Percentiles rank a stretch among this genome's conserved stretches.
phyloP scores from a whole-genome alignment of 2,797 vertebrate species.

The Alcedo atthis region DNA sequence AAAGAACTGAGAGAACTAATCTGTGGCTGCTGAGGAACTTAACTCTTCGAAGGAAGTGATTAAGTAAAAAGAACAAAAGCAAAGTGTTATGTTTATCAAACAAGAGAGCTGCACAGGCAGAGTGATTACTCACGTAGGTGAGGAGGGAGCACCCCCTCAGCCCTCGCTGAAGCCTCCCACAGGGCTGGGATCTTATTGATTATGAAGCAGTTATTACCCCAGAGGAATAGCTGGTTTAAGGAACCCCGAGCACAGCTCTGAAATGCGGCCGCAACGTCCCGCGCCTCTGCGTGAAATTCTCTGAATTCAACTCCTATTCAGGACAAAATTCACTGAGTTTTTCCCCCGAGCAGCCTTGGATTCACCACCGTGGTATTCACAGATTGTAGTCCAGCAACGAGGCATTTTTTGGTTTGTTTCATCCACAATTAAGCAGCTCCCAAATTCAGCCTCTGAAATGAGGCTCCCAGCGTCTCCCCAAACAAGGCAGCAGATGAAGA shows the following conservation, averaged over 20 bases:
- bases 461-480: constrained; percentile 8
- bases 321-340: background rate
- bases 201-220: background rate
- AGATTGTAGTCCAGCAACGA: background rate
- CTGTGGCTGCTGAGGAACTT: constrained; percentile 67
- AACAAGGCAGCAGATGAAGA: background rate
- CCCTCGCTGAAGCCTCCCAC: background rate
- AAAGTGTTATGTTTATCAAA: constrained; percentile 30
- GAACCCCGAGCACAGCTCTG: background rate
- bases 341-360: background rate
- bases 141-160: background rate
- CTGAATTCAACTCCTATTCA: background rate
- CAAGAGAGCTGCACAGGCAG: background rate
- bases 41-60: constrained; percentile 76
- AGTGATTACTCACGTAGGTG: background rate
- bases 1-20: constrained; percentile 73
- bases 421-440: background rate
- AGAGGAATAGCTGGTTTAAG: background rate
- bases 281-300: background rate
- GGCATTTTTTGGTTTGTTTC: background rate
- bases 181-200: background rate
- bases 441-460: background rate
- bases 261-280: background rate
- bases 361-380: background rate
- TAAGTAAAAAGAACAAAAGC: constrained; percentile 40